Evolutionary conservation across 2,113 vertebrate genomes (phyloP), one percentile per base, ranked within the genome.

Genomic region (Pteruthius melanotis): DNA sequence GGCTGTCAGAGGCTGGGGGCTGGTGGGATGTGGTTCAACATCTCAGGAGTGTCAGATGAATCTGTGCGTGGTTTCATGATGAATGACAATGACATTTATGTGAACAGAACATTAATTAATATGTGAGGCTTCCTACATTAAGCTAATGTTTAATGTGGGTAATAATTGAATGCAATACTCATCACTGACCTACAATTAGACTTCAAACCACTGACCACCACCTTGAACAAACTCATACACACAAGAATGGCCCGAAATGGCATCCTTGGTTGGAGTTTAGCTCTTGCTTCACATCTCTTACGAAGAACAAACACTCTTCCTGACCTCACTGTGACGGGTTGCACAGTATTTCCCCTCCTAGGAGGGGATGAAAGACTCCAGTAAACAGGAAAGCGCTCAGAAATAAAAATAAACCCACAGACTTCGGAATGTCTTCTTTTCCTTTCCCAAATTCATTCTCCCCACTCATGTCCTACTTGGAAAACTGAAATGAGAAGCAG

Each of bases 351-450:
- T 89, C 28, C 28, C 40, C 39, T 59, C 59, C 31, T 18, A 74
- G 42, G 44, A 85, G 30, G 14, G 45, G 37, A 57, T 39, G 11
- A 83, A 86, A 83, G 30, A 24, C 68, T 83, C 66, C 53, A 80
- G 16, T n/a, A 76, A 94, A 85, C 87, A 94, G 35, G 74, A 93
- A 84, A 78, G 71, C 9, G 50, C 44, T 64, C 60, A 81, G 77
- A 84, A 89, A 93, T 35, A 30, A 82, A 83, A 92, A 90, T 68
- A 94, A 92, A 92, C 39, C 68, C 40, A 39, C 40, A 65, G 39
- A 50, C 49, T 76, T 50, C 11, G 81, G 77, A 93, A 89, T 79
- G 47, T 24, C 31, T 86, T 65, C 11, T 35, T 44, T 42, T 76
- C 54, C 44, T 83, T 54, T 83, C 27, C 16, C 53, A 64, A 33